Evolutionary conservation across 2,888 invertebrate species (phyloP).

Genomic region (Morinoia aosen): DNA sequence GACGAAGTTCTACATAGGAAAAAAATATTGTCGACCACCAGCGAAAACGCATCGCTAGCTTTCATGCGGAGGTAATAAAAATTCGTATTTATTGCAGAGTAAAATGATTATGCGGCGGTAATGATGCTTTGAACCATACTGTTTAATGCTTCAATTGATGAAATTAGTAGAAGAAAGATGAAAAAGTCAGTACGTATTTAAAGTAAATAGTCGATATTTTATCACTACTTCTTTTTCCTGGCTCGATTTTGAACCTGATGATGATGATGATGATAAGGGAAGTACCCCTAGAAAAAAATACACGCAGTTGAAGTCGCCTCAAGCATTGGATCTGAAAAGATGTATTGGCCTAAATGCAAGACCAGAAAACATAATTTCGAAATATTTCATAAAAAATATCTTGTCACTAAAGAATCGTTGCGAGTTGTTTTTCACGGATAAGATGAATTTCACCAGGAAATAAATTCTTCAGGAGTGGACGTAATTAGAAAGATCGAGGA

Average conservation of each 20-base stretch:
- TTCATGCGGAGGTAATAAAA: neutral
- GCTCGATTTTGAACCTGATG: neutral
- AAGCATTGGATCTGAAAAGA: neutral
- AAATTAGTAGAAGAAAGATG: neutral
- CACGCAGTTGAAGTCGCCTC: neutral
- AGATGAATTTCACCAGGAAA: neutral
- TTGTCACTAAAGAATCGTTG: too few relatives aligned
- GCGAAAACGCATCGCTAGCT: neutral
- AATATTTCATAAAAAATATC: neutral
- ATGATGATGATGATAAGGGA: neutral
- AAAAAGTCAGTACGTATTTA: neutral
- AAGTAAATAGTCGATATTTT: neutral
- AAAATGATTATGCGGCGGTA: neutral
- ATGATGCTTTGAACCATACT: neutral
- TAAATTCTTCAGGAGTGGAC: neutral
- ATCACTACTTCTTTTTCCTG: neutral
- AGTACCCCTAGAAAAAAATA: neutral
- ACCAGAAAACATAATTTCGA: neutral
- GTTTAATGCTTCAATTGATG: neutral
- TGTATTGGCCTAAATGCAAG: too few relatives aligned
- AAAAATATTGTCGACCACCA: neutral
- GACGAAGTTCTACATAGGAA: neutral
- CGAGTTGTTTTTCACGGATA: too few relatives aligned
- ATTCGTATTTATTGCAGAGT: too few relatives aligned
- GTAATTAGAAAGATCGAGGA: neutral